Evolutionary conservation across 2,888 invertebrate genomes (phyloP).

Genomic region (Cantharis flavilabris): DNA sequence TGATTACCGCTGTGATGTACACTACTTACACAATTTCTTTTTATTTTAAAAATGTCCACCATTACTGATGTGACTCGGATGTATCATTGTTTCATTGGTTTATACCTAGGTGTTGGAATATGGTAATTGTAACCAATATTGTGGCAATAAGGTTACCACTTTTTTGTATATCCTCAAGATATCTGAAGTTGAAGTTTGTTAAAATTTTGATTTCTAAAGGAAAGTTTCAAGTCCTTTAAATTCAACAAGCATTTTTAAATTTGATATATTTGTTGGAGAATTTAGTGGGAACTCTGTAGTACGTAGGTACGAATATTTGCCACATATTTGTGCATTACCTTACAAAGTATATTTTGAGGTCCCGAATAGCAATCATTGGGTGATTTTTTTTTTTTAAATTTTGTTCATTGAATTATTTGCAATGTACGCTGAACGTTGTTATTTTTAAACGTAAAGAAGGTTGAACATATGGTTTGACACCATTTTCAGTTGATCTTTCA

Average conservation of each 20-base stretch:
- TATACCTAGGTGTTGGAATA: not conserved
- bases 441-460: slow-evolving; percentile 3
- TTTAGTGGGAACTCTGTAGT: not conserved
- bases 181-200: no score
- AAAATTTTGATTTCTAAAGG: no score
- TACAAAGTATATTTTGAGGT: not conserved
- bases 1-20: no score
- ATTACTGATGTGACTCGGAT: not conserved
- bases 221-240: not conserved
- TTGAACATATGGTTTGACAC: slow-evolving; percentile 28
- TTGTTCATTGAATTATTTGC: not conserved
- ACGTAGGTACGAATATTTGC: not conserved
- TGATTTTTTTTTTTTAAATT: not conserved
- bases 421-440: not conserved
- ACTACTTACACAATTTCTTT: not conserved
- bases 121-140: not conserved
- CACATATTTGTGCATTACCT: not conserved
- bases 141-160: not conserved
- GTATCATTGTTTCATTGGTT: not conserved
- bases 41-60: not conserved
- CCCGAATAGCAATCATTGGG: not conserved
- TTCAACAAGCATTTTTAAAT: no score
- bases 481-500: slow-evolving; percentile 38
- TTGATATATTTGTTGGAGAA: not conserved
- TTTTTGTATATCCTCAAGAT: not conserved